Conservation (phyloP, 2,888 invertebrate species). For the Plagodis pulveraria region DNA sequence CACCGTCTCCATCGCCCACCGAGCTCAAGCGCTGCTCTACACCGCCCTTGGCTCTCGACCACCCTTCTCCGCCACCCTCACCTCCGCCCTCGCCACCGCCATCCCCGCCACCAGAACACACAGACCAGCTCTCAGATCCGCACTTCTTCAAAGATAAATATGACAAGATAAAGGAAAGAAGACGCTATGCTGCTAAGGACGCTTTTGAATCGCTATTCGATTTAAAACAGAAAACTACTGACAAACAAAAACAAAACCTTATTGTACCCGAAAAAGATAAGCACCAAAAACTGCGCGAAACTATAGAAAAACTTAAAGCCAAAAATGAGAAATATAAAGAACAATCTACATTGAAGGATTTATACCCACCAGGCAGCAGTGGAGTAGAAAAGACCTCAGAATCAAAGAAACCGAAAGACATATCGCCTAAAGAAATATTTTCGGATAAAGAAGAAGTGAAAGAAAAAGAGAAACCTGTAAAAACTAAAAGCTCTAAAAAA, state of each 20-base stretch:
- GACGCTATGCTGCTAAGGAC: conserved; percentile 80
- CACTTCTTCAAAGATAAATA: conserved; percentile 85
- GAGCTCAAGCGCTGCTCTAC: not conserved
- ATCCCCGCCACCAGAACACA: conserved; percentile 50
- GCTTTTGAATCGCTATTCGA: conserved; percentile 78
- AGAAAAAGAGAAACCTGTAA: conserved; percentile 45
- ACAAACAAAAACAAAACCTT: conserved; percentile 68
- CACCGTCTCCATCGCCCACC: not conserved
- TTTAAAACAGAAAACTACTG: conserved; percentile 71
- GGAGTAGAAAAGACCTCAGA: conserved; percentile 52
- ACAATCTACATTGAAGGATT: conserved; percentile 59
- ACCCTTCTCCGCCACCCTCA: not conserved
- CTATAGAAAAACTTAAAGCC: conserved; percentile 87
- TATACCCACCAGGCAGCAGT: conserved; percentile 60
- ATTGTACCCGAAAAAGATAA: conserved; percentile 75
- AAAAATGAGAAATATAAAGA: conserved; percentile 85
- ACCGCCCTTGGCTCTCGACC: not conserved
- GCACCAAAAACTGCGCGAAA: conserved; percentile 81
- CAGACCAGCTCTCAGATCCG: conserved; percentile 60
- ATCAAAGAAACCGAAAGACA: conserved; percentile 52
- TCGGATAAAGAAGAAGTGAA: conserved; percentile 43
- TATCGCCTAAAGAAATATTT: conserved; percentile 47
- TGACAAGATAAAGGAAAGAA: conserved; percentile 86
- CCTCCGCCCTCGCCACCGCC: not conserved
- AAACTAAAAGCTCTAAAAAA: conserved; percentile 59